Evolutionary conservation across 1,140 invertebrate species (phyloP).

Genomic region (Eriocheir sinensis): DNA sequence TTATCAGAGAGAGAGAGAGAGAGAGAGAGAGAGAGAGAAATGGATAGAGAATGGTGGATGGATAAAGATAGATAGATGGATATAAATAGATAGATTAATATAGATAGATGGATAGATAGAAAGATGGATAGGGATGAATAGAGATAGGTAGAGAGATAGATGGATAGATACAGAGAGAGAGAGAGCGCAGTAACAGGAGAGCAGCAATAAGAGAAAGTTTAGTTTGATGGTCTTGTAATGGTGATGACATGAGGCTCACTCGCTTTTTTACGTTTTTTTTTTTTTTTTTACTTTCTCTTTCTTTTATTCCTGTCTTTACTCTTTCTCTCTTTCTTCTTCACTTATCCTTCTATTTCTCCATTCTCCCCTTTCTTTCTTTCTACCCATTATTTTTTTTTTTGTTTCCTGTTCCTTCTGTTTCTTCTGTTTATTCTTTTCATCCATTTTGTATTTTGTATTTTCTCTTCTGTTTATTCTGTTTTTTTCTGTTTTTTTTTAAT

Average conservation of each 20-base stretch:
- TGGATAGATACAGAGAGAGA: neutral
- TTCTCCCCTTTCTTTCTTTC: no score
- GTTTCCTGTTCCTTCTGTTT: no score
- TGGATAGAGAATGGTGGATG: no score
- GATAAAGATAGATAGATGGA: conserved; percentile 2
- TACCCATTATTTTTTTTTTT: no score
- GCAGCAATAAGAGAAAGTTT: neutral
- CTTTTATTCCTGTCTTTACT: neutral
- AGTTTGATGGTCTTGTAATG: no score
- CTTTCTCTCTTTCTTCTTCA: neutral
- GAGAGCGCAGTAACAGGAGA: neutral
- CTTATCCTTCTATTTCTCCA: neutral
- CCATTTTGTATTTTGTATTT: no score
- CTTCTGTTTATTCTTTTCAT: no score
- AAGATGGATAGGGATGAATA: neutral
- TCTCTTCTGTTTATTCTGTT: no score
- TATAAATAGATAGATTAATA: neutral
- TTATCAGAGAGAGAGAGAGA: neutral
- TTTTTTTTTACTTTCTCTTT: neutral
- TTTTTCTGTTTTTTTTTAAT: no score
- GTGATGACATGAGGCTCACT: neutral
- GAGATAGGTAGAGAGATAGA: neutral
- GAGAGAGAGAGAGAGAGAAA: conserved; percentile 32
- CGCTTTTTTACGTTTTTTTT: neutral
- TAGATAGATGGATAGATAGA: neutral